These are phyloP conservation scores for Matsumyia berberina DNA, from an alignment of 2,888 invertebrate genomes.

Conservation along the genomic window DNA sequence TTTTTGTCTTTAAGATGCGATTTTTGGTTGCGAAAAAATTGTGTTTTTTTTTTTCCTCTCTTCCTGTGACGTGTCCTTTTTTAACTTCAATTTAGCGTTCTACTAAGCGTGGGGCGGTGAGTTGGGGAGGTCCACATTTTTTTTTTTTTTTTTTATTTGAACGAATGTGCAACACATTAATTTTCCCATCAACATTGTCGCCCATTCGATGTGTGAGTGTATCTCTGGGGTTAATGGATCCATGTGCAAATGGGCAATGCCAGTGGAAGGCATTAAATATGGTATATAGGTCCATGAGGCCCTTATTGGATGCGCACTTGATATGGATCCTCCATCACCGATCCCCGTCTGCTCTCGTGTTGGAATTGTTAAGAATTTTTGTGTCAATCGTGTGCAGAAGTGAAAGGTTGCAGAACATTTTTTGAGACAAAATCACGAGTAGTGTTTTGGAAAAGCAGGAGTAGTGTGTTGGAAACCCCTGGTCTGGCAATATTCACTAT, in stretches of 20 bases:
- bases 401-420: conserved; percentile 10
- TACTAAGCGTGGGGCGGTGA: conserved; percentile 43
- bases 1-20: conserved; percentile 37
- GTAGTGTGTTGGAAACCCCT: too few relatives aligned
- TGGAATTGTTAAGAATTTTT: conserved; percentile 7
- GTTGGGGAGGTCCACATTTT: conserved; percentile 13
- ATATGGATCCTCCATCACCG: conserved; percentile 3
- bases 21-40: conserved; percentile 40
- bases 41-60: conserved; percentile 2
- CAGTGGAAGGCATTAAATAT: conserved; percentile 34
- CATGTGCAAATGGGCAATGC: conserved; percentile 41
- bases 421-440: too few relatives aligned
- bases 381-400: conserved; percentile 44
- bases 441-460: too few relatives aligned
- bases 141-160: conserved; percentile 24
- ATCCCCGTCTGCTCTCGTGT: neutral
- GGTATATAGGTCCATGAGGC: conserved; percentile 33
- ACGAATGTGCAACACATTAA: conserved; percentile 57
- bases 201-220: conserved; percentile 48
- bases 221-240: conserved; percentile 47
- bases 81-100: conserved; percentile 36
- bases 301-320: conserved; percentile 21
- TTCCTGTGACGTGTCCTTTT: conserved; percentile 32
- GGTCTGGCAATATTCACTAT: too few relatives aligned
- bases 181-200: conserved; percentile 65